A percentile compares a stretch with the other conserved stretches of the same genome.
These are phyloP conservation scores for Neoseiulus cucumeris DNA, from an alignment of 1,140 invertebrate species.

Conservation along the genomic window DNA sequence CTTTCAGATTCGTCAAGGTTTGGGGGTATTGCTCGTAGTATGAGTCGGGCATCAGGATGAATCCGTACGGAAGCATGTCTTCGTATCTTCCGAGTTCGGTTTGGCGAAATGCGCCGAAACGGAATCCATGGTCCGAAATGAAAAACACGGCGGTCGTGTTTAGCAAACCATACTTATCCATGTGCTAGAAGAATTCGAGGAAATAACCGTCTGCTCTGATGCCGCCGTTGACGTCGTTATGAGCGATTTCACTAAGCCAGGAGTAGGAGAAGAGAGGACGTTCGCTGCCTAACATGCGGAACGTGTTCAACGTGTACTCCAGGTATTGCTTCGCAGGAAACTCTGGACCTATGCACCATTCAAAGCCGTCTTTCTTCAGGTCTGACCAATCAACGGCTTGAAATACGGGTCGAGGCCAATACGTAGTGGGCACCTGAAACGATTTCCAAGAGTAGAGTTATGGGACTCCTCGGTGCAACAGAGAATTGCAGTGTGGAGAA, in stretches of 20 bases:
- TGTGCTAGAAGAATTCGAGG: neutral
- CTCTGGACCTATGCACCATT: neutral
- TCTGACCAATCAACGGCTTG: neutral
- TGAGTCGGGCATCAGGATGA: conserved; percentile 10
- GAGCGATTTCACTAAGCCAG: neutral
- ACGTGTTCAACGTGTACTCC: neutral
- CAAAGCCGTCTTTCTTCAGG: neutral
- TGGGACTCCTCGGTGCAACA: too few species aligned
- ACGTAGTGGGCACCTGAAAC: neutral
- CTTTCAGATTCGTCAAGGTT: neutral
- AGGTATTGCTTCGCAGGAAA: neutral
- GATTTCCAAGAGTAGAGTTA: too few species aligned
- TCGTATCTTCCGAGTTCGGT: conserved; percentile 13
- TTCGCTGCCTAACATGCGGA: neutral
- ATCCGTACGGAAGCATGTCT: conserved; percentile 14
- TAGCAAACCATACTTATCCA: neutral
- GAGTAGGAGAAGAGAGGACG: neutral
- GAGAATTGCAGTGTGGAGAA: too few species aligned
- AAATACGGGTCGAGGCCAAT: neutral
- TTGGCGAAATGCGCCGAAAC: conserved; percentile 11
- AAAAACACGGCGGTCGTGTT: conserved; percentile 12
- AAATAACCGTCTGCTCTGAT: neutral
- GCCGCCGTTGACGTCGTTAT: conserved; percentile 9
- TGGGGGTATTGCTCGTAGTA: neutral
- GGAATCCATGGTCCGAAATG: conserved; percentile 15